Evolutionary conservation across 2,888 invertebrate species (phyloP).

Genomic region (Hecatera dysodea): DNA sequence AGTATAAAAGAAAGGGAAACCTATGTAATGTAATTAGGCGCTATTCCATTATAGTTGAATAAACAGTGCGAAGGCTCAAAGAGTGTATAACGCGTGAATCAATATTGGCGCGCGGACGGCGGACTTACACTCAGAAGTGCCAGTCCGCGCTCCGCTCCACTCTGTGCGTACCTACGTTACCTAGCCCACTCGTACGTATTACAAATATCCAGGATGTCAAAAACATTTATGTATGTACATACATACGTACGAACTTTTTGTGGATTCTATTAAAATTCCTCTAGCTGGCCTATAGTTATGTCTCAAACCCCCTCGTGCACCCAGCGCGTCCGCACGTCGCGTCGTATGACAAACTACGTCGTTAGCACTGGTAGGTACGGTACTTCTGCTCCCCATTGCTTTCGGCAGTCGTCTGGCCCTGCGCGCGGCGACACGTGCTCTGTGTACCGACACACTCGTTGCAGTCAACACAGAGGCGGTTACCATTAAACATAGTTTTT

Average conservation of each 20-base stretch:
- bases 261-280: background rate
- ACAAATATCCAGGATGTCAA: background rate
- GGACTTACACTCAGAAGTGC: background rate
- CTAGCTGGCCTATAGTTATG: background rate
- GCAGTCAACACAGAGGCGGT: background rate
- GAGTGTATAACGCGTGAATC: background rate
- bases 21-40: background rate
- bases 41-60: slow-evolving; percentile 11
- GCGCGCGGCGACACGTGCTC: background rate
- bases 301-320: background rate
- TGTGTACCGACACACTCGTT: slow-evolving; percentile 1
- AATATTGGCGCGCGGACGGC: background rate
- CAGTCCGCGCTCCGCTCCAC: background rate
- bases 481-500: background rate
- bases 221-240: background rate
- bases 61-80: background rate
- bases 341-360: background rate
- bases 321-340: background rate
- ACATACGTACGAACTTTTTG: background rate
- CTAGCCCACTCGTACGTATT: background rate
- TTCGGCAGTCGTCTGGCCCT: too few relatives aligned
- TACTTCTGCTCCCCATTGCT: background rate
- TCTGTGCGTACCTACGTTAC: background rate
- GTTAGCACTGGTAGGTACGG: background rate
- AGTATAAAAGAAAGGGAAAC: background rate